A percentile compares a stretch with the other conserved stretches of the same genome.
These are phyloP conservation scores for Aphidius ervi DNA, from an alignment of 1,140 invertebrate genomes.

Conservation along the genomic window DNA sequence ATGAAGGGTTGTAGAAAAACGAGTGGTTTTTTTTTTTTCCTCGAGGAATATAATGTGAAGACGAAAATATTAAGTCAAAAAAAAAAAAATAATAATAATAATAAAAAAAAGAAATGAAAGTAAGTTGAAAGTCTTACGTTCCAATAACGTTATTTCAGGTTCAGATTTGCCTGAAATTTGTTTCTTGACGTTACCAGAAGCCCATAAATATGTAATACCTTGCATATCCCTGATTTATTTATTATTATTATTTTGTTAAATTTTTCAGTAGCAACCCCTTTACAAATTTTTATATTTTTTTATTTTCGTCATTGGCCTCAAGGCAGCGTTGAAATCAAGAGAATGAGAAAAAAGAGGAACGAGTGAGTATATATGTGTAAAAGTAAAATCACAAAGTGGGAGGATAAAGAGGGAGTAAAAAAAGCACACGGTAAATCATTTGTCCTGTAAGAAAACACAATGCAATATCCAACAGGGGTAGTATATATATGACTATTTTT, in stretches of 20 bases:
- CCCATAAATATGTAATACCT: conserved; percentile 55
- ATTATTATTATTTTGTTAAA: conserved; percentile 18
- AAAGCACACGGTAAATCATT: conserved; percentile 47
- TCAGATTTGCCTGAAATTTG: conserved; percentile 50
- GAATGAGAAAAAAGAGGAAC: too few species aligned
- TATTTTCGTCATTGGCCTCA: conserved; percentile 39
- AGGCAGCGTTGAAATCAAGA: neutral
- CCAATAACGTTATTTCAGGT: conserved; percentile 45
- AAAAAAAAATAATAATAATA: neutral
- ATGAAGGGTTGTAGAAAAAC: conserved; percentile 8
- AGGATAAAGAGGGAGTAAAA: conserved; percentile 36
- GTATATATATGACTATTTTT: conserved; percentile 5
- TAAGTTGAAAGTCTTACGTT: conserved; percentile 32
- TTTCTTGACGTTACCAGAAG: conserved; percentile 45
- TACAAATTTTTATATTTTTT: conserved; percentile 18
- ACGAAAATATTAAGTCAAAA: conserved; percentile 9
- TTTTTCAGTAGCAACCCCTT: conserved; percentile 5
- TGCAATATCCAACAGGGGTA: conserved; percentile 28
- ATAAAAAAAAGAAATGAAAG: too few species aligned
- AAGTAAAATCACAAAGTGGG: conserved; percentile 26
- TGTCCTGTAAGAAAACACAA: conserved; percentile 52
- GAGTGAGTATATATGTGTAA: neutral
- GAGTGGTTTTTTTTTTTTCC: conserved; percentile 5
- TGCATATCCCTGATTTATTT: conserved; percentile 33
- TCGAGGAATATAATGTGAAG: conserved; percentile 7